Evolutionary conservation across 2,113 vertebrate species (phyloP).

Genomic region (Baryphthengus martii): DNA sequence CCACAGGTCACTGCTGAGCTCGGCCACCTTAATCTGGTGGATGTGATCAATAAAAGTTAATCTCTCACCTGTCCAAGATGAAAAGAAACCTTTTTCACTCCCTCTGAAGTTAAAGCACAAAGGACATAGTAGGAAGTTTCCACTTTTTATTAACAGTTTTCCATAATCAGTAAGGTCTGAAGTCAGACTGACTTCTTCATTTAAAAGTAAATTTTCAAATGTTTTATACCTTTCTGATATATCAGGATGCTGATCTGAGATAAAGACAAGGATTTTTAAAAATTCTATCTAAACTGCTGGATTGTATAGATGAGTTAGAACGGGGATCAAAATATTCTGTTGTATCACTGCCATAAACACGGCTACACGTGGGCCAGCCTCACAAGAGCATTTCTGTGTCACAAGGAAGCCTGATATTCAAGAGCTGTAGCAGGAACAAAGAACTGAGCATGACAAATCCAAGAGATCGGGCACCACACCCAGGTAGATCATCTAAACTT

Average conservation of each 20-base stretch:
- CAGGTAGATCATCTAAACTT: not conserved
- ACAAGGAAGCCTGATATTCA: not conserved
- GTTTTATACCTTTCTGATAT: not conserved
- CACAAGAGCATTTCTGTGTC: not conserved
- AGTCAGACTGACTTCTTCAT: not conserved
- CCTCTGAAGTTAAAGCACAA: not conserved
- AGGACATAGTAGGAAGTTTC: not conserved
- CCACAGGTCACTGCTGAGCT: not conserved
- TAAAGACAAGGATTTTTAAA: not conserved
- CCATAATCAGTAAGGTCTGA: not conserved
- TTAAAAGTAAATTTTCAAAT: not conserved
- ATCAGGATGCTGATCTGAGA: not conserved
- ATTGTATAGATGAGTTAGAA: not conserved
- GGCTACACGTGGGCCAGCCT: not conserved
- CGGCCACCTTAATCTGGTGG: not conserved
- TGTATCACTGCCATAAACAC: not conserved
- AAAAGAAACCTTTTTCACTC: not conserved
- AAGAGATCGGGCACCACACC: not conserved
- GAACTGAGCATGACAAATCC: not conserved
- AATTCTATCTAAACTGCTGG: not conserved
- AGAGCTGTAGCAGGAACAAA: not conserved
- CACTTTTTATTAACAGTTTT: not conserved
- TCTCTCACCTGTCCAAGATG: not conserved
- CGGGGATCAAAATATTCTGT: not conserved
- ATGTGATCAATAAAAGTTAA: not conserved